These are phyloP conservation scores for Pygoscelis antarcticus DNA, from an alignment of 2,113 vertebrate species.

Conservation along the genomic window DNA sequence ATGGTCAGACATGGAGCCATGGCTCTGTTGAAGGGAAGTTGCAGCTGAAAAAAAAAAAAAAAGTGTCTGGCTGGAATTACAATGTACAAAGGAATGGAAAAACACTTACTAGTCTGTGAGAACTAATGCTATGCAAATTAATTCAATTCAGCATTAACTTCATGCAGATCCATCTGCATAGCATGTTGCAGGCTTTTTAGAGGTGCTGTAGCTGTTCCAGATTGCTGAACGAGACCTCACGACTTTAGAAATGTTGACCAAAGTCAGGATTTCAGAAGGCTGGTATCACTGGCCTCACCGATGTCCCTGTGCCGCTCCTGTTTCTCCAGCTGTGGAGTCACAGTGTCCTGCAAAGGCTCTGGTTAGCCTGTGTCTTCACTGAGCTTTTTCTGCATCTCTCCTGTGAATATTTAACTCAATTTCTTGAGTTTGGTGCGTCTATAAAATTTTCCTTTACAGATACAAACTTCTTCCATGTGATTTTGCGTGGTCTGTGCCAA, in stretches of 20 bases:
- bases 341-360: background rate
- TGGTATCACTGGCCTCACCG: background rate
- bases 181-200: slow-evolving; percentile 51
- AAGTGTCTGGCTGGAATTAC: slow-evolving; percentile 43
- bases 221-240: slow-evolving; percentile 11
- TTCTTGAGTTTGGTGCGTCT: background rate
- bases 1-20: background rate
- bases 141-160: slow-evolving; percentile 69
- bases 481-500: background rate
- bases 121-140: slow-evolving; percentile 70
- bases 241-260: slow-evolving; percentile 27
- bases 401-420: background rate
- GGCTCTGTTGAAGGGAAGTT: background rate
- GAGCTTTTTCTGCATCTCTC: background rate
- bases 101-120: slow-evolving; percentile 64
- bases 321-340: background rate
- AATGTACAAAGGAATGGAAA: slow-evolving; percentile 61
- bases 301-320: background rate
- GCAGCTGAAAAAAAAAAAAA: background rate
- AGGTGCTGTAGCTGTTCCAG: slow-evolving; percentile 50
- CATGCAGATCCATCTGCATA: slow-evolving; percentile 67
- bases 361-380: background rate
- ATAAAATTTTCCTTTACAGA: slow-evolving; percentile 13
- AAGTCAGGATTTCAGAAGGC: background rate
- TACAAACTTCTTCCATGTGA: slow-evolving; percentile 20